phyloP scores from a whole-genome alignment of 2,888 invertebrate genomes.

The Pterobdella sp. region DNA sequence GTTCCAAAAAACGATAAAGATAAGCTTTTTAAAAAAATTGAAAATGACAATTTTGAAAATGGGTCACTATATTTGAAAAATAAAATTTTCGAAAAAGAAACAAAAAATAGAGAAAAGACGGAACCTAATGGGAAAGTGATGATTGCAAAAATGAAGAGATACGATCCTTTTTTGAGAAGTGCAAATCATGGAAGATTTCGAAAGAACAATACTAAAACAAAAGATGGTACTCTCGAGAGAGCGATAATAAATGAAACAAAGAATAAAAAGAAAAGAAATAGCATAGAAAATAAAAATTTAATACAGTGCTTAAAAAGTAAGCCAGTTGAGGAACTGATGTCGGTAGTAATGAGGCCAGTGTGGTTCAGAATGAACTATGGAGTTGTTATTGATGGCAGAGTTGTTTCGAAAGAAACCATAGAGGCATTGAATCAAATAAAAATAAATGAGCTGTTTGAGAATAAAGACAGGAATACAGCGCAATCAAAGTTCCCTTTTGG shows the following conservation, averaged over 20 bases:
- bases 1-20: too few relatives aligned
- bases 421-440: neutral
- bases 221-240: neutral
- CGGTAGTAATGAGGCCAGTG: constrained; percentile 2
- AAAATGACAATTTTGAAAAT: too few relatives aligned
- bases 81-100: too few relatives aligned
- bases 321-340: neutral
- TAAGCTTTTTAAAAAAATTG: too few relatives aligned
- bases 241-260: neutral
- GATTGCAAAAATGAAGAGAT: neutral
- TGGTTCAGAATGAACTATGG: constrained; percentile 1
- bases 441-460: neutral
- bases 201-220: neutral
- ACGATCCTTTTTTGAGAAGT: neutral
- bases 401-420: neutral
- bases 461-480: too few relatives aligned
- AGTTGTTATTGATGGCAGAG: neutral
- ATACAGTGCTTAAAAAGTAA: neutral
- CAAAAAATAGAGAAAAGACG: neutral
- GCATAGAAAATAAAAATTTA: neutral
- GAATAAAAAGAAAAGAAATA: constrained; percentile 7
- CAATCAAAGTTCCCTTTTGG: too few relatives aligned
- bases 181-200: neutral
- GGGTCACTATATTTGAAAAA: too few relatives aligned
- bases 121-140: neutral